Base-by-base conservation (phyloP, 2,888 invertebrate genomes). In the Eulithis testata region DNA sequence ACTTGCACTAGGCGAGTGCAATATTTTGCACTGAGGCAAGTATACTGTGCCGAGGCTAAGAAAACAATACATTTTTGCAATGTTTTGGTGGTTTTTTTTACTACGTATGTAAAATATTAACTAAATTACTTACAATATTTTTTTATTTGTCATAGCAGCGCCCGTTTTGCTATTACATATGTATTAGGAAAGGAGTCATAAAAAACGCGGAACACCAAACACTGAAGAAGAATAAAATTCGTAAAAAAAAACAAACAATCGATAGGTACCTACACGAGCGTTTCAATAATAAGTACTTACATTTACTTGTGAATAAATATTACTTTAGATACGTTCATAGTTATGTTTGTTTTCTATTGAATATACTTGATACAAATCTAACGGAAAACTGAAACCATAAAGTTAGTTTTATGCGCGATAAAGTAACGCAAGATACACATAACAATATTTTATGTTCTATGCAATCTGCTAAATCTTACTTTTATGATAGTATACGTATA, bases 401-500 rank as follows among this genome's bases (percentile, higher is more conserved):
- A 89, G 80, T 81, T 75, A 64, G 82, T 83, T 91, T 91, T 90
- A 90, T 88, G 86, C 74, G 81, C 88, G 80, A 89, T 91, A 90
- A 91, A 89, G 78, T 83, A 84, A 86, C 84, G 81, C 85, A 86
- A 85, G 79, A 81, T 88, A 84, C 85, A 87, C 86, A 87, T 91
- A 90, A 91, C 87, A 86, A 89, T 91, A 88, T 90, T 92, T 91
- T 90, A 92, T 89, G 87, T 80, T 76, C 78, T 76, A 79, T 76
- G 86, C 86, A 88, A 89, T 90, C 89, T 88, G 87, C 86, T 85
- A 85, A 87, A 90, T 89, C 87, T 87, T 84, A 85, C 84, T 87
- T 90, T 89, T 90, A 90, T 88, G 80, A 81, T 74, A 74, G 73
- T 63, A 53, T 65, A 21, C 21, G 40, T 56, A 43, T 56, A 49